Percentiles rank a stretch among this genome's conserved stretches.
These are phyloP conservation scores for Trachemys scripta DNA, from an alignment of 2,113 vertebrate genomes.

Conservation along the genomic window DNA sequence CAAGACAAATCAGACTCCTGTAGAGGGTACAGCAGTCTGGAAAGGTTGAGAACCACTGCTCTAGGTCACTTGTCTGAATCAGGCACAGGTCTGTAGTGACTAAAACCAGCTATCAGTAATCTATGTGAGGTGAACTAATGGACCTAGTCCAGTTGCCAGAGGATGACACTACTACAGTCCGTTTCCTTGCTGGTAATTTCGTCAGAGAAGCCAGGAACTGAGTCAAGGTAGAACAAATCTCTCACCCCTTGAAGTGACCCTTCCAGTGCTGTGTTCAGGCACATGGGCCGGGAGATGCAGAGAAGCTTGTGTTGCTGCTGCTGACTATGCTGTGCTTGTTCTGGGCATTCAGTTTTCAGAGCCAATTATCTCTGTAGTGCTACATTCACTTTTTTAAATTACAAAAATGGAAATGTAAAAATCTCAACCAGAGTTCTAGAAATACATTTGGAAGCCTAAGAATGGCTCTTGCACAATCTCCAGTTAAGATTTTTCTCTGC, in stretches of 20 bases:
- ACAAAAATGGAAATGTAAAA: background rate
- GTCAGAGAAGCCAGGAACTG: background rate
- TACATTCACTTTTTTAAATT: background rate
- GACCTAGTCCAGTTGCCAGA: background rate
- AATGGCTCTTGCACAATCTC: background rate
- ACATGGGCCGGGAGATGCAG: background rate
- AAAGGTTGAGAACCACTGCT: too few species aligned
- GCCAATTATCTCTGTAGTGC: background rate
- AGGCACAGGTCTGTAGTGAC: background rate
- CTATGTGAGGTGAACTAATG: background rate
- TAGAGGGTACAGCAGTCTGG: too few species aligned
- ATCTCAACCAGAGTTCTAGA: background rate
- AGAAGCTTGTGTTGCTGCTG: background rate
- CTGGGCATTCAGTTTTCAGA: background rate
- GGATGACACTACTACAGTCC: background rate
- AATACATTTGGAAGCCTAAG: background rate
- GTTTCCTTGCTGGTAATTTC: background rate
- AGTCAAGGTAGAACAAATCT: background rate
- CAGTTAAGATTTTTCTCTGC: background rate
- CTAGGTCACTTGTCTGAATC: background rate
- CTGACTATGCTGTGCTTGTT: background rate
- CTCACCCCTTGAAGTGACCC: background rate
- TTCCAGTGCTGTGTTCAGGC: background rate
- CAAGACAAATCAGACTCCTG: too few species aligned
- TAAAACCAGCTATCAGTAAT: background rate